Conservation (phyloP, 1,140 invertebrate genomes). For the Sipha flava region DNA sequence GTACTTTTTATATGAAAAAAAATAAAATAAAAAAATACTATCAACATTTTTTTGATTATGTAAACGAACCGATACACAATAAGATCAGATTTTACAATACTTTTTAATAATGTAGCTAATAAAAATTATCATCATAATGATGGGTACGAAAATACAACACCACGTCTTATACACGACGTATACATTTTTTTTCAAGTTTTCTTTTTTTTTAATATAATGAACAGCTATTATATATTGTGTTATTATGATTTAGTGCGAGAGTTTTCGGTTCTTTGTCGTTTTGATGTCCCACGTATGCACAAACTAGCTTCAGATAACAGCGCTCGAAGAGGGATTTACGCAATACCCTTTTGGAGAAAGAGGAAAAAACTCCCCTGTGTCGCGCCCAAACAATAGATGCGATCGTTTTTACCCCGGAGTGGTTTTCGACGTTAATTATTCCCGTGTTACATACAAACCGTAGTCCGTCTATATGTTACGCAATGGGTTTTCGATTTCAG, state of each 20-base stretch:
- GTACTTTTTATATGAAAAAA: not conserved
- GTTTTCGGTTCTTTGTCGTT: not conserved
- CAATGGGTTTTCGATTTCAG: slow-evolving; percentile 2
- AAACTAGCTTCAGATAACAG: no score
- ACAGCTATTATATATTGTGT: not conserved
- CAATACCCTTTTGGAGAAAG: slow-evolving; percentile 3
- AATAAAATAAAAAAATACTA: not conserved
- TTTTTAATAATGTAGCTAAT: no score
- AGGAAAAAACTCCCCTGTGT: not conserved
- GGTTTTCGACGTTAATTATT: not conserved
- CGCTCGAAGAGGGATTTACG: not conserved
- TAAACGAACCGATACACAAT: not conserved
- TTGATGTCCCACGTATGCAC: not conserved
- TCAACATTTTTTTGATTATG: not conserved
- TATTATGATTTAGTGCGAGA: not conserved
- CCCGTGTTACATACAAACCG: not conserved
- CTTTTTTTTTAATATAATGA: not conserved
- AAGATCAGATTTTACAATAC: not conserved
- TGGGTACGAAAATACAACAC: no score
- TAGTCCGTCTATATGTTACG: not conserved
- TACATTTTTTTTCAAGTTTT: not conserved
- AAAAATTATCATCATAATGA: not conserved
- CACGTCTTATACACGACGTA: no score
- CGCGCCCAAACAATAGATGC: not conserved
- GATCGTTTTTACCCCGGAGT: slow-evolving; percentile 16